Percentiles rank a stretch among this genome's conserved stretches.
Conservation (phyloP, 92 coral and sea anemone species). For the Epizoanthus rinbou region DNA sequence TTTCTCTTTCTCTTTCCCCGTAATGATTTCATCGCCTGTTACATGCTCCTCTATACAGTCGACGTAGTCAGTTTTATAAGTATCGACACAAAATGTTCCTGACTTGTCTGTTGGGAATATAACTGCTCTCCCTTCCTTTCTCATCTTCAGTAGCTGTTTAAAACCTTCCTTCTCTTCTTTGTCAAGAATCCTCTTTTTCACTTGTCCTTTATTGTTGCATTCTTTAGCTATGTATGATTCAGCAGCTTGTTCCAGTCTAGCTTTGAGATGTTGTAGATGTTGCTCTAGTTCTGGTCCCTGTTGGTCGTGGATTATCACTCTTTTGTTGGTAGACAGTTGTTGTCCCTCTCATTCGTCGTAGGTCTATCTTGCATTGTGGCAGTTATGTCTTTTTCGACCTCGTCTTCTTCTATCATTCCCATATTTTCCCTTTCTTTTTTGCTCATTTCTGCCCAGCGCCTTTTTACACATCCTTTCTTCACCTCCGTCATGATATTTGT, state of each 20-base stretch:
- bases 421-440: background rate
- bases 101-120: slow-evolving; percentile 32
- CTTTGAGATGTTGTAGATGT: slow-evolving; percentile 9
- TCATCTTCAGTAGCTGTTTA: background rate
- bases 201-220: background rate
- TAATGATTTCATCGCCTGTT: background rate
- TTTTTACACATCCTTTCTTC: slow-evolving; percentile 30
- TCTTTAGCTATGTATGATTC: slow-evolving; percentile 17
- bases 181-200: slow-evolving; percentile 1
- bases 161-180: slow-evolving; percentile 4
- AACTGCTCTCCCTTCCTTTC: slow-evolving; percentile 16
- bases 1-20: slow-evolving; percentile 6
- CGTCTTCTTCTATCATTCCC: background rate
- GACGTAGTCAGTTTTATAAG: background rate
- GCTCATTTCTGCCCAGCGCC: slow-evolving; percentile 27
- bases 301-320: background rate
- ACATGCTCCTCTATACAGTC: background rate
- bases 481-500: slow-evolving; percentile 28
- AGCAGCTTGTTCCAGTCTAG: background rate
- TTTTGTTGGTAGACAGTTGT: background rate
- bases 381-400: background rate
- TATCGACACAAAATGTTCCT: background rate
- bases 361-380: too few species aligned
- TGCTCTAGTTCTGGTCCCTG: slow-evolving; percentile 18
- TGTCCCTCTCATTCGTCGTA: background rate